Percentiles rank a stretch among this genome's conserved stretches.
Conservation (phyloP, 2,797 vertebrate genomes). For the Lindbergichthys nudifrons region DNA sequence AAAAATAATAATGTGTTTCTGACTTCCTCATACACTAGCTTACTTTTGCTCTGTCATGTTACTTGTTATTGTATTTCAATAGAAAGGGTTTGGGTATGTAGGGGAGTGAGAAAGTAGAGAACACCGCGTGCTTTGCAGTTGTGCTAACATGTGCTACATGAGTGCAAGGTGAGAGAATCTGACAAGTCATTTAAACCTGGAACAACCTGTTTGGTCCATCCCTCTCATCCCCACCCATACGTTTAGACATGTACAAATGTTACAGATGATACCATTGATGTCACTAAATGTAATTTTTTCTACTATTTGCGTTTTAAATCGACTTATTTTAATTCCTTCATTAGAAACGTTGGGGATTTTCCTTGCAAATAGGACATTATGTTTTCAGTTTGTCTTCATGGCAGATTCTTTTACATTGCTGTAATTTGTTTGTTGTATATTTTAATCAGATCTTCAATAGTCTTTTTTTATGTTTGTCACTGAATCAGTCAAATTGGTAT, state of each 20-base stretch:
- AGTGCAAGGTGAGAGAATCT: slow-evolving; percentile 23
- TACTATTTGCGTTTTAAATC: too few relatives aligned
- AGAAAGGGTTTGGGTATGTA: slow-evolving; percentile 5
- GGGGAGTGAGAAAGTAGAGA: slow-evolving; percentile 31
- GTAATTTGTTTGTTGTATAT: too few relatives aligned
- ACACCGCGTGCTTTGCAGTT: slow-evolving; percentile 26
- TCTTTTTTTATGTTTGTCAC: too few relatives aligned
- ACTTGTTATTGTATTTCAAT: not conserved
- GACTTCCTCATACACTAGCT: not conserved
- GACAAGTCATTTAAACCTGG: slow-evolving; percentile 29
- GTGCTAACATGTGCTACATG: slow-evolving; percentile 5
- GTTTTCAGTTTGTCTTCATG: too few relatives aligned
- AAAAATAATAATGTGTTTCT: not conserved
- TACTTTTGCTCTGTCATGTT: not conserved
- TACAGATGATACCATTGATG: too few relatives aligned
- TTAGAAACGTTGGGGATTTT: too few relatives aligned
- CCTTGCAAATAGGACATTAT: too few relatives aligned
- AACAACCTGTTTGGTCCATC: not conserved
- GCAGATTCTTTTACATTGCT: too few relatives aligned
- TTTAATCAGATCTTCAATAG: too few relatives aligned
- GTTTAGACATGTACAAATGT: not conserved
- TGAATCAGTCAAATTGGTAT: too few relatives aligned
- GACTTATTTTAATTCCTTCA: too few relatives aligned
- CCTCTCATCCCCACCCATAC: not conserved
- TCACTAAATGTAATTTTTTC: too few relatives aligned